Evolutionary conservation across 2,797 vertebrate species (phyloP).

Genomic region (Neosilurus hyrtlii): DNA sequence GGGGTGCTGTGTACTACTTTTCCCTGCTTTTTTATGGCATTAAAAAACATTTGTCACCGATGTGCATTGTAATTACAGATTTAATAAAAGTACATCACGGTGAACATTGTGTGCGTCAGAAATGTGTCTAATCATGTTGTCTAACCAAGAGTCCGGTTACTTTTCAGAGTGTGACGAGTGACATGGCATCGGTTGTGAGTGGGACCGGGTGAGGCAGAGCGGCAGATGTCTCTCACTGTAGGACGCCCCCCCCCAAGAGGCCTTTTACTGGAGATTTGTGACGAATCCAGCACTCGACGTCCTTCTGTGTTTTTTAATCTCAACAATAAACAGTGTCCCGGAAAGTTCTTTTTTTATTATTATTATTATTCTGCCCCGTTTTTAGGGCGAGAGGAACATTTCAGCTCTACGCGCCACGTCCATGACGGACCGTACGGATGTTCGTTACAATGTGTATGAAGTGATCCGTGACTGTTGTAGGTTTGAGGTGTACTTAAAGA

Average conservation of each 20-base stretch:
- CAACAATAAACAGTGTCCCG: background rate
- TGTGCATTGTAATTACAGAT: too few relatives aligned
- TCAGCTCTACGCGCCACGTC: conserved; percentile 23
- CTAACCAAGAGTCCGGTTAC: too few relatives aligned
- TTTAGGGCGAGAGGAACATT: conserved; percentile 5
- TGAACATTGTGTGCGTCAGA: too few relatives aligned
- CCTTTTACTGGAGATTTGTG: conserved; percentile 52
- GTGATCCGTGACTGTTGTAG: conserved; percentile 23
- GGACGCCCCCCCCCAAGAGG: conserved; percentile 61
- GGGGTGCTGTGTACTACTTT: too few relatives aligned
- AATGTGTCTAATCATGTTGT: too few relatives aligned
- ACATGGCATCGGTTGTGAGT: background rate
- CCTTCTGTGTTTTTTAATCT: conserved; percentile 7
- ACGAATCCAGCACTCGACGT: conserved; percentile 27
- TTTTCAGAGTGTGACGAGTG: conserved; percentile 51
- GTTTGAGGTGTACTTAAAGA: conserved; percentile 50
- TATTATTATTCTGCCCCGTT: background rate
- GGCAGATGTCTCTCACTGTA: conserved; percentile 25
- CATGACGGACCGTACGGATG: background rate
- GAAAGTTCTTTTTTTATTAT: conserved; percentile 5
- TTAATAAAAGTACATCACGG: too few relatives aligned
- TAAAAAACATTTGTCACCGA: too few relatives aligned
- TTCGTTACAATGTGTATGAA: background rate
- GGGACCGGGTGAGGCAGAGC: background rate
- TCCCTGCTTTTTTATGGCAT: too few relatives aligned